phyloP scores from a whole-genome alignment of 2,888 invertebrate genomes.

The Agrotis segetum region DNA sequence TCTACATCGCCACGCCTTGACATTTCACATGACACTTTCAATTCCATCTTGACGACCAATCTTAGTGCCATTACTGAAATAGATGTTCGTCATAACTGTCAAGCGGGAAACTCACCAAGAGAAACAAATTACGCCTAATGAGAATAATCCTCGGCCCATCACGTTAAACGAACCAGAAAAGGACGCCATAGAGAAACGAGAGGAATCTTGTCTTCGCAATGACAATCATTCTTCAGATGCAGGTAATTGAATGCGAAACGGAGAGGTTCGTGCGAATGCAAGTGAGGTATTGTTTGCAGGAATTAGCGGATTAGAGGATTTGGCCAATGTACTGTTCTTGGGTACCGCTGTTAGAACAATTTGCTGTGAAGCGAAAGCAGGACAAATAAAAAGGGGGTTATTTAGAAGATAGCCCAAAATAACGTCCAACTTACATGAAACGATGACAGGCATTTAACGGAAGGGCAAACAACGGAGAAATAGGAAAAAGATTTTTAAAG shows the following conservation, averaged over 20 bases:
- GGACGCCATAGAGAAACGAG: slow-evolving; percentile 64
- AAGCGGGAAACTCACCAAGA: slow-evolving; percentile 59
- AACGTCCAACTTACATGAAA: slow-evolving; percentile 35
- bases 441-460: slow-evolving; percentile 42
- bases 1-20: slow-evolving; percentile 8
- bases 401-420: slow-evolving; percentile 9
- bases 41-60: slow-evolving; percentile 41
- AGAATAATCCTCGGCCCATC: slow-evolving; percentile 72
- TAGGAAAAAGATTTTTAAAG: slow-evolving; percentile 47
- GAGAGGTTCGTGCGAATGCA: slow-evolving; percentile 34
- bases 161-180: slow-evolving; percentile 74
- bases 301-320: slow-evolving; percentile 34
- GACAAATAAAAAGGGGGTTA: neutral
- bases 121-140: slow-evolving; percentile 76
- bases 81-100: slow-evolving; percentile 66
- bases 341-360: slow-evolving; percentile 6
- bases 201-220: slow-evolving; percentile 70
- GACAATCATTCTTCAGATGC: slow-evolving; percentile 67
- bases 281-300: slow-evolving; percentile 46
- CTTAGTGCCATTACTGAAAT: slow-evolving; percentile 54
- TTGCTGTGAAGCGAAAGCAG: neutral
- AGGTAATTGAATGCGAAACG: slow-evolving; percentile 65
- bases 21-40: slow-evolving; percentile 25
- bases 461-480: slow-evolving; percentile 37
- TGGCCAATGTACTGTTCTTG: slow-evolving; percentile 30